Evolutionary conservation across 2,113 vertebrate species (phyloP).

Genomic region (Dasyprocta punctata): DNA sequence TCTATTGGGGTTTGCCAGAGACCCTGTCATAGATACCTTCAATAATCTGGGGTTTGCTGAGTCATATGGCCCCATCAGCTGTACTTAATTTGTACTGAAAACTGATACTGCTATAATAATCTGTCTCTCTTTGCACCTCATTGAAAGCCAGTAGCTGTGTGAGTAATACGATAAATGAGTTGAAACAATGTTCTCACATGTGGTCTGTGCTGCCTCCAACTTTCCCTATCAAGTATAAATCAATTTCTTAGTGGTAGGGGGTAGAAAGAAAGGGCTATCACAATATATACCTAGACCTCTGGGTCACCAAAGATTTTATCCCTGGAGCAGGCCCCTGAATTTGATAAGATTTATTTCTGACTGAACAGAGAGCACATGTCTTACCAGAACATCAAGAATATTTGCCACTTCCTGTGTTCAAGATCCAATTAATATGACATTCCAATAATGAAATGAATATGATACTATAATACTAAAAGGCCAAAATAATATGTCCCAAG

Average conservation of each 20-base stretch:
- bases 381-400: slow-evolving; percentile 1
- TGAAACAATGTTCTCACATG: background rate
- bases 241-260: background rate
- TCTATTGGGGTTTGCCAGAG: slow-evolving; percentile 47
- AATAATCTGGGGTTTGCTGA: slow-evolving; percentile 51
- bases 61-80: slow-evolving; percentile 14
- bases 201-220: background rate
- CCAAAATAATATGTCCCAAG: background rate
- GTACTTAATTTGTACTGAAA: slow-evolving; percentile 31
- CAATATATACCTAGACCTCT: background rate
- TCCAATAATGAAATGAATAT: background rate
- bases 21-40: slow-evolving; percentile 49
- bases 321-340: background rate
- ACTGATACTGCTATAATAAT: slow-evolving; percentile 28
- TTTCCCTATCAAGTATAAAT: background rate
- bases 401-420: background rate
- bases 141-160: slow-evolving; percentile 22
- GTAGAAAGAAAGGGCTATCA: background rate
- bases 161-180: slow-evolving; percentile 18
- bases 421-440: background rate
- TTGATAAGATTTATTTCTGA: background rate
- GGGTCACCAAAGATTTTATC: background rate
- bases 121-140: background rate
- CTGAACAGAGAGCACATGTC: background rate
- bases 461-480: slow-evolving; percentile 8